Evolutionary conservation across 2,797 vertebrate species (phyloP).

Genomic region (Coreius guichenoti): DNA sequence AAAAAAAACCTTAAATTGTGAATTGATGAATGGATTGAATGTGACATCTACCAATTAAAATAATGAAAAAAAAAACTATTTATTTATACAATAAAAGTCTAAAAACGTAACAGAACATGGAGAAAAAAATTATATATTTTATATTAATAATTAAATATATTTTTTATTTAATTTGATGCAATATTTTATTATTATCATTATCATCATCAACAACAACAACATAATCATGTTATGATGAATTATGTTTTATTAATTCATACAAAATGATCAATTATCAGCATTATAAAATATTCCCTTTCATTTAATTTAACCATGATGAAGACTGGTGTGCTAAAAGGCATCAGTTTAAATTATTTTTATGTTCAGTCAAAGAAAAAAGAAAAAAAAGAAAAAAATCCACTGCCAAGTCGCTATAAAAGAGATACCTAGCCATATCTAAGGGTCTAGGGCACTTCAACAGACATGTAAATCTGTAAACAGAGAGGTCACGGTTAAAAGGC

Average conservation of each 20-base stretch:
- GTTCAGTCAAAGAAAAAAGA: background rate
- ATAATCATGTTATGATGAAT: too few relatives aligned
- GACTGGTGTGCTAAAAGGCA: background rate
- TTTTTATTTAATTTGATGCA: too few relatives aligned
- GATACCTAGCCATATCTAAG: background rate
- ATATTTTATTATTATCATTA: too few relatives aligned
- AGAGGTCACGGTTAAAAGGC: conserved; percentile 30
- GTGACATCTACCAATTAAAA: background rate
- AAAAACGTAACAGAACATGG: background rate
- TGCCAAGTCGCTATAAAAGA: background rate
- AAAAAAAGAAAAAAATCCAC: background rate
- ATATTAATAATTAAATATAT: background rate
- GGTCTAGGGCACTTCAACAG: background rate
- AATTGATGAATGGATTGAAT: background rate
- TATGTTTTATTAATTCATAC: background rate
- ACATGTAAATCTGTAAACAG: background rate
- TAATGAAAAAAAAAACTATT: background rate
- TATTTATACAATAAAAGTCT: background rate
- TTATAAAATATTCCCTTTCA: background rate
- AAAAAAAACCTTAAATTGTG: too few relatives aligned
- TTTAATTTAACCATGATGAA: background rate
- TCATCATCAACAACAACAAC: too few relatives aligned
- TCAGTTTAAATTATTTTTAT: background rate
- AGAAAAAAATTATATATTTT: background rate
- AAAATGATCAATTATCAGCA: background rate